Conservation (phyloP, 2,113 vertebrate species). For the Haplochromis vanheusdeni region DNA sequence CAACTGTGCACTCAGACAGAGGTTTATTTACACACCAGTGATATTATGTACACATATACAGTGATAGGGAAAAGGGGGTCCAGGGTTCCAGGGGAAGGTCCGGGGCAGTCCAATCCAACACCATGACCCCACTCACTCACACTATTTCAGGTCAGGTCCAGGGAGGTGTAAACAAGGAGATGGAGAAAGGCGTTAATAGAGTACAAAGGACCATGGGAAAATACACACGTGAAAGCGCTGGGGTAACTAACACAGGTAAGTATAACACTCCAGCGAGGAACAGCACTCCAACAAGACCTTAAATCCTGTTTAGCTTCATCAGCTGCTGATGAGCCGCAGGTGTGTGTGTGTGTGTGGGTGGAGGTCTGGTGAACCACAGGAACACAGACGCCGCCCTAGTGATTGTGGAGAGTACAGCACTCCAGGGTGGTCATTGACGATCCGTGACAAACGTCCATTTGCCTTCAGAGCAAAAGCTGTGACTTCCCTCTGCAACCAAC, state of each 20-base stretch:
- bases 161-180: background rate
- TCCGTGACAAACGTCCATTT: background rate
- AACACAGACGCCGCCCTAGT: rapidly evolving
- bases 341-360: background rate
- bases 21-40: background rate
- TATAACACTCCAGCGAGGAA: rapidly evolving
- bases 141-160: background rate
- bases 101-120: background rate
- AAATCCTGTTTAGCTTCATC: background rate
- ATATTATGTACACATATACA: background rate
- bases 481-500: background rate
- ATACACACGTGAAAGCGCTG: rapidly evolving
- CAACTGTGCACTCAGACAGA: background rate
- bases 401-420: background rate
- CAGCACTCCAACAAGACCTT: background rate
- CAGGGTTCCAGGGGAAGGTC: background rate
- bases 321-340: background rate
- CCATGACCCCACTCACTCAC: background rate
- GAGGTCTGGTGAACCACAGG: background rate
- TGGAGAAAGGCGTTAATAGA: background rate
- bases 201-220: background rate
- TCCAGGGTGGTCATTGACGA: background rate
- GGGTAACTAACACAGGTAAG: background rate
- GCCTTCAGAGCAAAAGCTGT: background rate
- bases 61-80: background rate